Evolutionary conservation across 2,797 vertebrate species (phyloP), one percentile per base, ranked within the genome.

Genomic region (Falco novaeseelandiae): DNA sequence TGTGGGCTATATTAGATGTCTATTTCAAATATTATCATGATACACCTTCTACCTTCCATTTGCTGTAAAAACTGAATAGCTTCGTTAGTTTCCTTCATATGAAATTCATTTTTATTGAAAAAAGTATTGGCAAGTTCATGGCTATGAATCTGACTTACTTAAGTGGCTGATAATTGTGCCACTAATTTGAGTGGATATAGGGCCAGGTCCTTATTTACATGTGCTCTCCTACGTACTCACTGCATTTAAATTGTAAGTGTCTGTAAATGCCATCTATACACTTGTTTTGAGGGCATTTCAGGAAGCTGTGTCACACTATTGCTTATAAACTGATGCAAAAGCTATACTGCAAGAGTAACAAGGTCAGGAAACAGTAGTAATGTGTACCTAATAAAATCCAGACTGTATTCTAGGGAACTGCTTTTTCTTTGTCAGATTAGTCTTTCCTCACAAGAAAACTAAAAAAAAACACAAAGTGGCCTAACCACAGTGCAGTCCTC

Each of bases 331-430:
- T 65, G 16, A 8, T 81, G 38, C 51, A 83, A 74, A 95, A 81
- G 21, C n/a, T 81, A 63, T 16, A 91, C 4, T 51, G 69, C 30
- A 86, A 81, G 49, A 90, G 22, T 90, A 85, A 83, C 69, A 71
- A 30, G 3, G 4, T 90, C 73, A 80, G 70, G 73, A 92, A 97
- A 92, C 79, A 92, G 84, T 87, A 94, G 85, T 72, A 72, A 91
- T n/a, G 10, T 63, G 25, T 58, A 44, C 25, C 58, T 93, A 90
- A 96, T 82, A 57, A 90, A 89, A 77, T 77, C 58, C 70, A 93
- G 80, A 89, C 34, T 66, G 11, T 46, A 44, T 66, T 70, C 30
- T 70, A 81, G 62, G 32, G 17, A 95, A 48, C 12, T 52, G 19
- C 8, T 72, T 95, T 91, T 80, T 69, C n/a, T 40, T 76, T 91